These are phyloP conservation scores for Champsocephalus esox DNA, from an alignment of 2,797 vertebrate genomes.

Conservation along the genomic window DNA sequence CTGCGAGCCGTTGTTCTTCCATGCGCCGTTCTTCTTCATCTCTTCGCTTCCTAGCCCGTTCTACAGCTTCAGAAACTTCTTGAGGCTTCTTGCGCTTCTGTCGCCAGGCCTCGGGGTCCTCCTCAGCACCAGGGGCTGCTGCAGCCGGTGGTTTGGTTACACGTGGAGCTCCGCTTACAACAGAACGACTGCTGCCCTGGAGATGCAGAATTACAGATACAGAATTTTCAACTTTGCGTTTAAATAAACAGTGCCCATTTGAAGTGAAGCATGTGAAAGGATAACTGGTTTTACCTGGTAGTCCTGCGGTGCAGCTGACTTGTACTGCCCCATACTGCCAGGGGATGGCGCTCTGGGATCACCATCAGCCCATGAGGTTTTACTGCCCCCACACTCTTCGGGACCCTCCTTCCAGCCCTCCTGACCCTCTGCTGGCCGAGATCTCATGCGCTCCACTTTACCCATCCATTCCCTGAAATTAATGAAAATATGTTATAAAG, in stretches of 20 bases:
- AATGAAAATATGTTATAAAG: background rate
- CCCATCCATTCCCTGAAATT: conserved; percentile 88
- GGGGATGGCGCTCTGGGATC: conserved; percentile 85
- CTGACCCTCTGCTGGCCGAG: conserved; percentile 84
- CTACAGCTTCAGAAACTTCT: conserved; percentile 94
- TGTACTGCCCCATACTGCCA: conserved; percentile 82
- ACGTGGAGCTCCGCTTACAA: conserved; percentile 79
- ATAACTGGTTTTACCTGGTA: conserved; percentile 85
- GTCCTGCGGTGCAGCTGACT: conserved; percentile 84
- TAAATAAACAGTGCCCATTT: background rate
- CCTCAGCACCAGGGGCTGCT: conserved; percentile 85
- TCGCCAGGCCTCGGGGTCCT: conserved; percentile 95
- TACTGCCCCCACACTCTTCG: conserved; percentile 84
- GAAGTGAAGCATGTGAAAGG: background rate
- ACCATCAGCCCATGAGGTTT: conserved; percentile 77
- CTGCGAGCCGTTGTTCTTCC: conserved; percentile 97
- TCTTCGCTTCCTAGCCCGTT: conserved; percentile 93
- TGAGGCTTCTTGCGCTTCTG: conserved; percentile 94
- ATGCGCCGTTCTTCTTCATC: conserved; percentile 96
- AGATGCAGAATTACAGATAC: conserved; percentile 4
- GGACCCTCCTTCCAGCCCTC: conserved; percentile 88
- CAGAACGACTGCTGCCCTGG: conserved; percentile 66
- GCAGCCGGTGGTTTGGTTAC: conserved; percentile 76
- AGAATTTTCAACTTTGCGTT: background rate
- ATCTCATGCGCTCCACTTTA: conserved; percentile 84